Evolutionary conservation across 2,113 vertebrate genomes (phyloP).

Genomic region (Anas platyrhynchos): DNA sequence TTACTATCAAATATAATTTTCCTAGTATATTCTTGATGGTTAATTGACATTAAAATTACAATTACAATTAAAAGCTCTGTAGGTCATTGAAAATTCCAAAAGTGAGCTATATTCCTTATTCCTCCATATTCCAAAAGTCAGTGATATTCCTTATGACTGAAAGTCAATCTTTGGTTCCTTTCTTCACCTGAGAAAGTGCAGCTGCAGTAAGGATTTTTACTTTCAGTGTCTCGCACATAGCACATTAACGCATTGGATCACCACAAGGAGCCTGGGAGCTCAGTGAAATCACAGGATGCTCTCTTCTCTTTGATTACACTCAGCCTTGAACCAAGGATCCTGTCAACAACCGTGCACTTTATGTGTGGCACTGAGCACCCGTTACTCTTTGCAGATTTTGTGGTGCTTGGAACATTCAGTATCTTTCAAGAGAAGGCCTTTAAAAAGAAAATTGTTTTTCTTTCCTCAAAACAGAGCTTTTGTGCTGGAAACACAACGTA

Average conservation of each 20-base stretch:
- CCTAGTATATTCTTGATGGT: neutral
- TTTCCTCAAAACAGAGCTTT: conserved; percentile 17
- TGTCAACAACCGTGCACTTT: neutral
- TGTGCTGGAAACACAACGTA: neutral
- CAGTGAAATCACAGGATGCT: neutral
- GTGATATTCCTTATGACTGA: neutral
- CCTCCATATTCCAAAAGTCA: neutral
- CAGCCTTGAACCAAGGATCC: neutral
- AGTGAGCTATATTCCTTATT: neutral
- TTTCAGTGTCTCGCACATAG: neutral
- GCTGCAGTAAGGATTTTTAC: neutral
- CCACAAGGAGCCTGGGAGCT: neutral
- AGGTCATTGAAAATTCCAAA: neutral
- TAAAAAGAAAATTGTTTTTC: neutral
- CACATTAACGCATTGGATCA: neutral
- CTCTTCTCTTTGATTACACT: neutral
- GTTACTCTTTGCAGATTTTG: neutral
- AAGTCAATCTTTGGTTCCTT: neutral
- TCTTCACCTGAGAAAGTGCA: neutral
- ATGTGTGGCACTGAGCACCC: neutral
- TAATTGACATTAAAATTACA: neutral
- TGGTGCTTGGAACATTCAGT: neutral
- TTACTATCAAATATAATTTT: neutral
- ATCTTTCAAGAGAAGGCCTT: neutral
- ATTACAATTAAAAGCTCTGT: neutral